Evolutionary conservation across 2,888 invertebrate genomes (phyloP).

Genomic region (Metacarcinus magister): DNA sequence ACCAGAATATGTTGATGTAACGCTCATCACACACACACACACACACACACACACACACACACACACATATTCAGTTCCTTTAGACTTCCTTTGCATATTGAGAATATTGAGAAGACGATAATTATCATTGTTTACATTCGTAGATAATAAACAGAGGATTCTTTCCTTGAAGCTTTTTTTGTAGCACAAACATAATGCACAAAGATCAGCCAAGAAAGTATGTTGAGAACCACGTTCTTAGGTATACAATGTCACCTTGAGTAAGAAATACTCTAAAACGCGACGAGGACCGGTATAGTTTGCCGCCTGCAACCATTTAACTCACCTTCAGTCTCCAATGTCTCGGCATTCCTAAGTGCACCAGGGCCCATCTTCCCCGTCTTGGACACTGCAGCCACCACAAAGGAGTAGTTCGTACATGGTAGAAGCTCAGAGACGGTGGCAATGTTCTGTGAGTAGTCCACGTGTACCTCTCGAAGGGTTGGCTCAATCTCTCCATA

Average conservation of each 20-base stretch:
- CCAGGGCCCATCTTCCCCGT: slow-evolving; percentile 53
- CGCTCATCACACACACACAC: neutral
- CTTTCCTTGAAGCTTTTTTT: neutral
- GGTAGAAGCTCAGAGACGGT: slow-evolving; percentile 51
- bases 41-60: neutral
- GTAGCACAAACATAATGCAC: neutral
- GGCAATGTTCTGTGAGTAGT: neutral
- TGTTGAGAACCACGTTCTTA: neutral
- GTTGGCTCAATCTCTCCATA: neutral
- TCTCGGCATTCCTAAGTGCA: slow-evolving; percentile 15
- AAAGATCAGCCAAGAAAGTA: neutral
- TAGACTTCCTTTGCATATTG: neutral
- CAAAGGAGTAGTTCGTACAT: slow-evolving; percentile 70
- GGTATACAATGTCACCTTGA: neutral
- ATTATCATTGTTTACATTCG: neutral
- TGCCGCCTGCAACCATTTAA: neutral
- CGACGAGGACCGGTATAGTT: neutral
- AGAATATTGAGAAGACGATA: neutral
- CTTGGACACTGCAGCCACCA: slow-evolving; percentile 51
- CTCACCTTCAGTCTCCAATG: slow-evolving; percentile 43
- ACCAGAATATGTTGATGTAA: neutral
- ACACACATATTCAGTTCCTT: neutral
- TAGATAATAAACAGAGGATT: neutral
- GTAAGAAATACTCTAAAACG: neutral
- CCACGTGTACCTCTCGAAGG: neutral